Conservation (phyloP, 2,888 invertebrate species). For the Venusia cambrica region DNA sequence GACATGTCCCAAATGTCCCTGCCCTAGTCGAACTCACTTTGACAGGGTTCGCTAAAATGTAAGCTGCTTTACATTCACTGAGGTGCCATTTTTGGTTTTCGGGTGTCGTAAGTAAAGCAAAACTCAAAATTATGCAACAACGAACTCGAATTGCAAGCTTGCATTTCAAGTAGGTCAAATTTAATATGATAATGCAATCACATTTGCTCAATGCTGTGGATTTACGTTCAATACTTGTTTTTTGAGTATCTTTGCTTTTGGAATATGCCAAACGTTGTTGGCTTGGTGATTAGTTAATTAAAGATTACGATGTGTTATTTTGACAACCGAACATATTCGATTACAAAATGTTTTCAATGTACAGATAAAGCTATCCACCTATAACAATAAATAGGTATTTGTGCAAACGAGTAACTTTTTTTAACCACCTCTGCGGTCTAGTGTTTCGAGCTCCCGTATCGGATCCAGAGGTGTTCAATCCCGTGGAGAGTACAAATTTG, state of each 20-base stretch:
- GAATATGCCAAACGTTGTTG: too few relatives aligned
- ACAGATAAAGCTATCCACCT: too few relatives aligned
- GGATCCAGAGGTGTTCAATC: too few relatives aligned
- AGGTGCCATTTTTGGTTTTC: slow-evolving; percentile 21
- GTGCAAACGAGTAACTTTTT: too few relatives aligned
- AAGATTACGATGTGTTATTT: too few relatives aligned
- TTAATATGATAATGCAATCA: slow-evolving; percentile 45
- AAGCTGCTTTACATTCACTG: slow-evolving; percentile 7
- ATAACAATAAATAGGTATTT: too few relatives aligned
- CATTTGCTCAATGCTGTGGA: slow-evolving; percentile 43
- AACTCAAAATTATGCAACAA: slow-evolving; percentile 40
- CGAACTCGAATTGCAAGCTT: slow-evolving; percentile 39
- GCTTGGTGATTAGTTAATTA: too few relatives aligned
- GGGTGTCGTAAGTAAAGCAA: slow-evolving; percentile 27
- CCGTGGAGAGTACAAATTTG: too few relatives aligned
- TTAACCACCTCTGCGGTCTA: too few relatives aligned
- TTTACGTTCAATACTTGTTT: slow-evolving; percentile 14
- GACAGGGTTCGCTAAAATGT: slow-evolving; percentile 4
- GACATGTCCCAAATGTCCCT: background rate
- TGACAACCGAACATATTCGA: too few relatives aligned
- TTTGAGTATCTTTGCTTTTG: slow-evolving; percentile 1
- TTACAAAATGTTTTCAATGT: too few relatives aligned
- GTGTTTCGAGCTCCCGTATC: too few relatives aligned
- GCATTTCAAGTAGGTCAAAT: slow-evolving; percentile 48
- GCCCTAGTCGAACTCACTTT: background rate